Evolutionary conservation across 2,113 vertebrate genomes (phyloP).

Genomic region (Nerophis lumbriciformis): DNA sequence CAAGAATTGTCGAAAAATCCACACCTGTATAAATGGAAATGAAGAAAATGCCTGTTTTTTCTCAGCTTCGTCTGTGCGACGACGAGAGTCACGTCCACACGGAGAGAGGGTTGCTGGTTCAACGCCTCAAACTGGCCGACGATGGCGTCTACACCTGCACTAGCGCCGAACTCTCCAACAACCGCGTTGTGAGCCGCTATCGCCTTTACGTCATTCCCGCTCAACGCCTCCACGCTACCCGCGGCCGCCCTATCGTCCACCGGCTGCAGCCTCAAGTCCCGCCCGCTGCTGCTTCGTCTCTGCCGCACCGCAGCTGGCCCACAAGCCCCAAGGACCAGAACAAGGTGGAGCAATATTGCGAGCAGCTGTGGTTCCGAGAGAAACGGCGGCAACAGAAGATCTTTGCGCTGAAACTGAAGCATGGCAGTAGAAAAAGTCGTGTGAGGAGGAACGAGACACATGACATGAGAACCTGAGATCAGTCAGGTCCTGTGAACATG

Average conservation of each 20-base stretch:
- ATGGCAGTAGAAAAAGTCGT: constrained; percentile 72
- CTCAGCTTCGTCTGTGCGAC: constrained; percentile 51
- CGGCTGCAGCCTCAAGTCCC: background rate
- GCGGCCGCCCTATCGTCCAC: background rate
- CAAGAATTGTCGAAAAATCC: too few species aligned
- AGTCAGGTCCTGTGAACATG: background rate
- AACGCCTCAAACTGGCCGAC: constrained; percentile 63
- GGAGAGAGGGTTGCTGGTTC: constrained; percentile 77
- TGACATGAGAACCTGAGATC: background rate
- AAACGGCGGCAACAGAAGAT: constrained; percentile 76
- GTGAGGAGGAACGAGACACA: constrained; percentile 73
- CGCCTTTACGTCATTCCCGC: constrained; percentile 68
- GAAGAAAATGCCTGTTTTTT: background rate
- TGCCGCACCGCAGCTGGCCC: constrained; percentile 15
- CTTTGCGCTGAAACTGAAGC: constrained; percentile 75
- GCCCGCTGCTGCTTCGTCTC: constrained; percentile 20
- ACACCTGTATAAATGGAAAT: background rate
- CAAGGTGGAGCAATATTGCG: constrained; percentile 70
- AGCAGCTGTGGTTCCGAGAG: constrained; percentile 75
- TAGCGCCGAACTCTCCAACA: constrained; percentile 69
- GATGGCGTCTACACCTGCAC: constrained; percentile 72
- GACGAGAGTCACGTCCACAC: constrained; percentile 54
- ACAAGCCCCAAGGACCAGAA: constrained; percentile 72
- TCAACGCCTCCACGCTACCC: constrained; percentile 27
- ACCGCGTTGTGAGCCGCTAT: constrained; percentile 66